Percentiles rank a stretch among this genome's conserved stretches.
phyloP scores from a whole-genome alignment of 2,888 invertebrate genomes.

The Epinotia demarniana region DNA sequence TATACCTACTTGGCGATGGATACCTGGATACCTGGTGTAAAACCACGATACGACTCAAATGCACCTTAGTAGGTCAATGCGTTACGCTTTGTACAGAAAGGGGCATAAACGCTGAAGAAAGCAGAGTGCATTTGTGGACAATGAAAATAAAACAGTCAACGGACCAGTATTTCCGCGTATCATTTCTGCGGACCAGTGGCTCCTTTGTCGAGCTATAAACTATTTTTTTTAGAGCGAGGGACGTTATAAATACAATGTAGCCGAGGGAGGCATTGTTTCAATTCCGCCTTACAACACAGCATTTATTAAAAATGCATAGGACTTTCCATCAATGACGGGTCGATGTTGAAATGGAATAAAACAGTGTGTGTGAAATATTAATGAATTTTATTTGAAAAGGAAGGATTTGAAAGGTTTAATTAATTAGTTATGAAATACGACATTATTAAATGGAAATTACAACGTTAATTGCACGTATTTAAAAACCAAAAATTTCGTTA shows the following conservation, averaged over 20 bases:
- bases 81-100: neutral
- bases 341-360: no score
- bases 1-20: no score
- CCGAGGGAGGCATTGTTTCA: constrained; percentile 14
- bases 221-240: constrained; percentile 35
- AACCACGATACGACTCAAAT: neutral
- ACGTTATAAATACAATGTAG: constrained; percentile 35
- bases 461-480: no score
- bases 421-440: no score
- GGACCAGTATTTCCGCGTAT: constrained; percentile 15
- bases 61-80: neutral
- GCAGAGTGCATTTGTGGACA: neutral
- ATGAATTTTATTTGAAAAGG: no score
- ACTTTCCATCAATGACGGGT: no score
- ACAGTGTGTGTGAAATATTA: no score
- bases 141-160: constrained; percentile 31
- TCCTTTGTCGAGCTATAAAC: constrained; percentile 35
- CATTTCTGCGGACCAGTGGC: constrained; percentile 17
- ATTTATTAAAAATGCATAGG: neutral
- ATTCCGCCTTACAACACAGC: constrained; percentile 2
- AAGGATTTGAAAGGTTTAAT: no score
- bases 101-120: constrained; percentile 2
- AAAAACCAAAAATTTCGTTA: no score
- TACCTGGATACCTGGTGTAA: no score
- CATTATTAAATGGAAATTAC: no score